A percentile compares a stretch with the other conserved stretches of the same genome.
phyloP scores from a whole-genome alignment of 2,888 invertebrate species.

The Drosophila rellima region DNA sequence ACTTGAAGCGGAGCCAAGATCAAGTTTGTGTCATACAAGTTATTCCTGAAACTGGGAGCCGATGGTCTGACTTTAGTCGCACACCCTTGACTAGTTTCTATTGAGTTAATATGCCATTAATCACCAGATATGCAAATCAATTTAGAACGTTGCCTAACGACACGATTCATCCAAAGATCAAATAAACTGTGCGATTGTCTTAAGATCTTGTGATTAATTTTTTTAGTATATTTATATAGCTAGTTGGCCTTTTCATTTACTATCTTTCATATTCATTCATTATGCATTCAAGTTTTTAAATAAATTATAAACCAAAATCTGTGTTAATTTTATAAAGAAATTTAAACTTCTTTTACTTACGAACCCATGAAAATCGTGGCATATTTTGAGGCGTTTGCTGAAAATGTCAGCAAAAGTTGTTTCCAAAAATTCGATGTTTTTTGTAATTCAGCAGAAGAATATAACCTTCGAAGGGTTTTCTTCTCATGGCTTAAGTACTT shows the following conservation, averaged over 20 bases:
- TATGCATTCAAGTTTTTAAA: neutral
- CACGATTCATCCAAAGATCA: constrained; percentile 31
- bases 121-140: constrained; percentile 54
- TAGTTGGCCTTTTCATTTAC: neutral
- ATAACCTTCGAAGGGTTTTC: neutral
- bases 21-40: constrained; percentile 40
- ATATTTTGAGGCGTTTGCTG: constrained; percentile 46
- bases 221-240: constrained; percentile 9
- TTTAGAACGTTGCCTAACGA: constrained; percentile 38
- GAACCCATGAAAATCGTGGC: constrained; percentile 16
- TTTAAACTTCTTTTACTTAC: neutral
- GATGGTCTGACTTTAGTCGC: constrained; percentile 20
- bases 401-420: constrained; percentile 7
- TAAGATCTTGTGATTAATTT: constrained; percentile 8
- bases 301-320: neutral
- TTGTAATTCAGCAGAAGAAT: constrained; percentile 1
- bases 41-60: constrained; percentile 37
- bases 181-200: neutral
- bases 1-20: constrained; percentile 4
- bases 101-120: constrained; percentile 40
- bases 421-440: neutral
- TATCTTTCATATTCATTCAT: neutral
- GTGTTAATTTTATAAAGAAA: neutral
- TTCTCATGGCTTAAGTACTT: neutral
- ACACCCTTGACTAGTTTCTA: constrained; percentile 29